Conservation (phyloP, 2,113 vertebrate species). For the Cettia cetti region DNA sequence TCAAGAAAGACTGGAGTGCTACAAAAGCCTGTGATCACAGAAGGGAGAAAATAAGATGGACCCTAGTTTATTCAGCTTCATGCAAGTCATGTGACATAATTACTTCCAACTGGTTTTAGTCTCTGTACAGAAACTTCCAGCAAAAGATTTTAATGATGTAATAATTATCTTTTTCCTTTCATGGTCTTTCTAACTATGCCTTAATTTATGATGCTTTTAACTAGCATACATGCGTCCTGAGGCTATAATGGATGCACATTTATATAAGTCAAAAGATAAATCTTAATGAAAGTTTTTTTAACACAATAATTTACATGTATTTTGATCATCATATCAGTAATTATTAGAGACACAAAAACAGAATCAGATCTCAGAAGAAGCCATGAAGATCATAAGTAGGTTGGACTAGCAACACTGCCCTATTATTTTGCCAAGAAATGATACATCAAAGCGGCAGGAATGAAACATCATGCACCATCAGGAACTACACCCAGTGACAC, state of each 20-base stretch:
- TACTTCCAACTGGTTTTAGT: slow-evolving; percentile 19
- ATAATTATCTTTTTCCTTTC: slow-evolving; percentile 50
- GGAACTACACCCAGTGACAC: slow-evolving; percentile 25
- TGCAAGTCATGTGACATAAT: background rate
- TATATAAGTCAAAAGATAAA: slow-evolving; percentile 59
- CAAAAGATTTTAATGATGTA: background rate
- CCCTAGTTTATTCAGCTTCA: background rate
- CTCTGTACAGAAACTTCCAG: slow-evolving; percentile 37
- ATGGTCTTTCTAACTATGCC: slow-evolving; percentile 14
- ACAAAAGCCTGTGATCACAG: background rate
- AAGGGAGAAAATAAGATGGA: background rate
- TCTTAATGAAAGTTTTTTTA: slow-evolving; percentile 37
- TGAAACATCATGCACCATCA: slow-evolving; percentile 36
- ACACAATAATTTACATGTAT: slow-evolving; percentile 41
- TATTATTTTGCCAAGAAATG: slow-evolving; percentile 48
- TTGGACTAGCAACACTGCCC: background rate
- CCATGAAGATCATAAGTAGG: slow-evolving; percentile 15
- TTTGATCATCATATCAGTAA: slow-evolving; percentile 49
- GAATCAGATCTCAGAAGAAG: slow-evolving; percentile 35
- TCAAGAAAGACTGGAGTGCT: background rate
- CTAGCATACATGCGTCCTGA: slow-evolving; percentile 16
- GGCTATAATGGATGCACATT: slow-evolving; percentile 26
- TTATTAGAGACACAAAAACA: slow-evolving; percentile 39
- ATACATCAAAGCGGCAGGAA: slow-evolving; percentile 31
- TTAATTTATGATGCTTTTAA: slow-evolving; percentile 49